Conservation (phyloP, 2,797 vertebrate genomes). For the Pachyuromys duprasi region DNA sequence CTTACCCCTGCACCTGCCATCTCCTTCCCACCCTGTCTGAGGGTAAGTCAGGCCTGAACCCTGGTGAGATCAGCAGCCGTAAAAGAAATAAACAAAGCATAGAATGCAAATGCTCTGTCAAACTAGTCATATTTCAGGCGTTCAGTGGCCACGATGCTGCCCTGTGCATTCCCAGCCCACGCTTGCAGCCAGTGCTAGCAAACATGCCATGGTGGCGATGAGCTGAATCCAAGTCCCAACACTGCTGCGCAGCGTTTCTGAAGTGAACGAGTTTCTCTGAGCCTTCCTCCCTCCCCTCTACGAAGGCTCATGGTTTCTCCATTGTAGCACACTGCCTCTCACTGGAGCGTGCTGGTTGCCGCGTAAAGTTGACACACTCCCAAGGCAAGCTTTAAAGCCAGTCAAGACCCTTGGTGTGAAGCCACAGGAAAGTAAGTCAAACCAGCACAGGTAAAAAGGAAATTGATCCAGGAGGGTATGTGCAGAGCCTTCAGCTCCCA, state of each 20-base stretch:
- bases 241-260: neutral
- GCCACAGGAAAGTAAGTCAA: slow-evolving; percentile 51
- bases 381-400: neutral
- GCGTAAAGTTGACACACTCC: neutral
- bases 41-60: neutral
- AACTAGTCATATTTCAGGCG: neutral
- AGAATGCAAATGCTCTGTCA: neutral
- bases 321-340: neutral
- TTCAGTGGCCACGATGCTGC: neutral
- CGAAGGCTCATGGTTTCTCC: neutral
- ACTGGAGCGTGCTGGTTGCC: neutral
- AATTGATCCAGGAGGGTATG: no score
- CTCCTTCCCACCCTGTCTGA: neutral
- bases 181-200: neutral
- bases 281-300: neutral
- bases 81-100: neutral
- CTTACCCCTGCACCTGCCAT: no score
- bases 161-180: neutral
- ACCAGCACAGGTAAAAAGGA: neutral
- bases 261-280: neutral
- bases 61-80: neutral
- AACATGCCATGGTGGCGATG: neutral
- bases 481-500: no score
- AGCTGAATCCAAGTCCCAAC: neutral
- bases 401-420: slow-evolving; percentile 27